Evolutionary conservation across 2,888 invertebrate genomes (phyloP), one percentile per base, ranked within the genome.

Genomic region (Camptogramma bilineatum): DNA sequence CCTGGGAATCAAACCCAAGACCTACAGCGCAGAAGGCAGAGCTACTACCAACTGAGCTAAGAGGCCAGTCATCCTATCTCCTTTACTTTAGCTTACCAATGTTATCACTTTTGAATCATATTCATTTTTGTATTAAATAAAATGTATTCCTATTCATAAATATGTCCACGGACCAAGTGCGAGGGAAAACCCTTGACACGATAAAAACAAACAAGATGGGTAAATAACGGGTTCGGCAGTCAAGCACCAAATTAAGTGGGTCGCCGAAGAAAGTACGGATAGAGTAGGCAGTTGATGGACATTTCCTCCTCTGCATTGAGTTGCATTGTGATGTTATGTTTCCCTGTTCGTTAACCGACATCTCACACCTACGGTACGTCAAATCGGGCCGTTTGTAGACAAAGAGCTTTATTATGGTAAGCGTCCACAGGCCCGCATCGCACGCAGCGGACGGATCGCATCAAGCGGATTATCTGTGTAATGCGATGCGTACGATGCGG

Each of bases 201-300:
- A 39, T 39, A 39, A 39, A 39, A 39, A 39, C 34, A 39, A 39
- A 39, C 34, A 39, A 39, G 34, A 17, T 44, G 44, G 16, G 17
- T 44, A 17, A 44, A 44, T 44, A 44, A 44, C 44, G 44, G 44
- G 7, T 44, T 44, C 17, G 17, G 17, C 16, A 16, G 16, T 17
- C 44, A 44, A 44, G 17, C 44, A 44, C 17, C 44, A 7, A 50
- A n/a, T 2, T 24, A 28, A 50, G 50, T 50, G 21, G 50, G 50
- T 50, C 13, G 21, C 47, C 47, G 24, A 50, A n/a, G 50, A n/a
- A 21, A 48, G 21, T 48, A 48, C 19, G 48, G 4, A 48, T 19
- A 24, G 50, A 50, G 50, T 50, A 50, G 50, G 50, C 21, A 21
- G 21, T 3, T 50, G 50, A 50, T n/a, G 50, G 50, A 50, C 50